phyloP scores from a whole-genome alignment of 2,888 invertebrate genomes.

The Ichneumon xanthorius region DNA sequence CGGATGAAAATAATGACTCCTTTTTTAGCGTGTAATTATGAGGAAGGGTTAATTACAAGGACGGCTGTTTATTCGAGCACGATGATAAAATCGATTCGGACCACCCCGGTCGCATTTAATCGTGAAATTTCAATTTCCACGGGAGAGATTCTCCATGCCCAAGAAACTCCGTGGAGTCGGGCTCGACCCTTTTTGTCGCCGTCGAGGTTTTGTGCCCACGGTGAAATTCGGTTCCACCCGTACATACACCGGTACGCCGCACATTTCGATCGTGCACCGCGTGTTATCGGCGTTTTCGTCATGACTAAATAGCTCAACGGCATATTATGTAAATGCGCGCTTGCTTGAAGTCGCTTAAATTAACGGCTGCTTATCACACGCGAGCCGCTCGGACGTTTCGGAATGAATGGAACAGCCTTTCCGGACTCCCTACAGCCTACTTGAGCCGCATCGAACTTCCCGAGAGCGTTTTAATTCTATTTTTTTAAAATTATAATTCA shows the following conservation, averaged over 20 bases:
- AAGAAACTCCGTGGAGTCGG: slow-evolving; percentile 49
- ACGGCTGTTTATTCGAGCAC: slow-evolving; percentile 15
- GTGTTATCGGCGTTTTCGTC: slow-evolving; percentile 7
- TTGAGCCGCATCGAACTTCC: background rate
- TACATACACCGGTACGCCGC: background rate
- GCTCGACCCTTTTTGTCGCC: slow-evolving; percentile 36
- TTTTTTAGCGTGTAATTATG: slow-evolving; percentile 8
- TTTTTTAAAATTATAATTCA: background rate
- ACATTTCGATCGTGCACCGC: background rate
- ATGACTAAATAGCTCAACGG: slow-evolving; percentile 3
- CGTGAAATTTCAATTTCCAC: slow-evolving; percentile 64
- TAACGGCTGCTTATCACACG: slow-evolving; percentile 61
- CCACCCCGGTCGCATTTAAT: slow-evolving; percentile 47
- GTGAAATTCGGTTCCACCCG: background rate
- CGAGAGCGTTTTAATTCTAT: background rate
- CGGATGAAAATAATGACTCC: background rate
- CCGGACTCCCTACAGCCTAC: background rate
- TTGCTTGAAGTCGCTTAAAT: slow-evolving; percentile 33
- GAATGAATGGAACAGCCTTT: slow-evolving; percentile 39
- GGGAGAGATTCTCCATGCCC: slow-evolving; percentile 52
- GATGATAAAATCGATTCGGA: slow-evolving; percentile 50
- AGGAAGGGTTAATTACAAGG: background rate
- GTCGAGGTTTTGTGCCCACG: background rate
- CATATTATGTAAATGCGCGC: slow-evolving; percentile 60
- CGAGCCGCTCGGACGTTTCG: slow-evolving; percentile 46